A percentile compares a stretch with the other conserved stretches of the same genome.
phyloP scores from a whole-genome alignment of 2,888 invertebrate species.

The Altica lythri region DNA sequence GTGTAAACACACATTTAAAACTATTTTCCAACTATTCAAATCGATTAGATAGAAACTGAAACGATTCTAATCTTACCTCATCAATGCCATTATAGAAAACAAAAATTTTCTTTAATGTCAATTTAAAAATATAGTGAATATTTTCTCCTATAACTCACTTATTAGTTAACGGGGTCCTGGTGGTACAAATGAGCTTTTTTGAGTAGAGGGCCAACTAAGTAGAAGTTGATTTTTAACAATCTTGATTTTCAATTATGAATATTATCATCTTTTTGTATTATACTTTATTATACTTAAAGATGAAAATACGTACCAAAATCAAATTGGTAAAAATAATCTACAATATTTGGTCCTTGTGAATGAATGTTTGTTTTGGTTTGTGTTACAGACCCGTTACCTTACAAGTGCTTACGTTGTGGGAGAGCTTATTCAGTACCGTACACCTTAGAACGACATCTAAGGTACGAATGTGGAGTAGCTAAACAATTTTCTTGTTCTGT shows the following conservation, averaged over 20 bases:
- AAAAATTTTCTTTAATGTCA: no score
- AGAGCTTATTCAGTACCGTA: conserved; percentile 62
- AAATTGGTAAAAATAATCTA: conserved; percentile 21
- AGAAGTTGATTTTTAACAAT: conserved; percentile 15
- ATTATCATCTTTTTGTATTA: conserved; percentile 24
- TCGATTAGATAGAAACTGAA: no score
- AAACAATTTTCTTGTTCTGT: conserved; percentile 59
- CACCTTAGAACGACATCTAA: conserved; percentile 48
- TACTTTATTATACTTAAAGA: conserved; percentile 35
- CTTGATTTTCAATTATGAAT: conserved; percentile 16
- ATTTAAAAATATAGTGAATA: no score
- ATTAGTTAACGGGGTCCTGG: conserved; percentile 10
- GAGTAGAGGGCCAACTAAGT: conserved; percentile 42
- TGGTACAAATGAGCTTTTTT: conserved; percentile 18
- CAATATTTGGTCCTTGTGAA: conserved; percentile 29
- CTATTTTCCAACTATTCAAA: no score
- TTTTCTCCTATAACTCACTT: conserved; percentile 3
- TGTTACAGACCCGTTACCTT: conserved; percentile 50
- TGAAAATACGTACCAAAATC: conserved; percentile 22
- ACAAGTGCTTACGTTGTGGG: conserved; percentile 63
- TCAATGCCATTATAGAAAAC: no score
- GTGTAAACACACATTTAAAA: no score
- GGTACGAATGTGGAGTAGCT: conserved; percentile 50
- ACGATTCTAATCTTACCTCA: no score
- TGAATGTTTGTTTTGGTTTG: conserved; percentile 36